phyloP scores from a whole-genome alignment of 2,797 vertebrate genomes.

The Jordanella pulchra region DNA sequence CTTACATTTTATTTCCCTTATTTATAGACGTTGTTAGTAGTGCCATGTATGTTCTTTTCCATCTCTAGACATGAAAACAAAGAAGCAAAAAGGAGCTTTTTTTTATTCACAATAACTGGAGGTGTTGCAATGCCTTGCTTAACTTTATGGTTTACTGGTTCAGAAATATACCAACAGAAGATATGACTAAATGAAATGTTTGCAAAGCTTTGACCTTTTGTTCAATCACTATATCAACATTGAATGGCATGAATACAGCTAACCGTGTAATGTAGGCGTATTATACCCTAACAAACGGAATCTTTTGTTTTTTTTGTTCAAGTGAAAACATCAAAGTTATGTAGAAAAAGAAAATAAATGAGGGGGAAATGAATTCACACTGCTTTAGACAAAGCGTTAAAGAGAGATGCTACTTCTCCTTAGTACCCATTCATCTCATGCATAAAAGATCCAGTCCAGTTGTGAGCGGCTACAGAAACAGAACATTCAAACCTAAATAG shows the following conservation, averaged over 20 bases:
- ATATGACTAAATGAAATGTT: conserved; percentile 34
- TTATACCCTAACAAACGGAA: conserved; percentile 21
- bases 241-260: conserved; percentile 31
- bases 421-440: conserved; percentile 40
- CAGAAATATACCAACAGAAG: conserved; percentile 15
- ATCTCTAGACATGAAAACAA: background rate
- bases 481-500: conserved; percentile 20
- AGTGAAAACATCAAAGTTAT: conserved; percentile 33
- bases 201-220: conserved; percentile 26
- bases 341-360: conserved; percentile 36
- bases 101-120: background rate
- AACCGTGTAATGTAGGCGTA: conserved; percentile 28
- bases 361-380: conserved; percentile 30
- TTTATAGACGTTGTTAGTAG: background rate
- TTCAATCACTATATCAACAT: conserved; percentile 28
- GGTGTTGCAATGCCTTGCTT: background rate
- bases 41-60: background rate
- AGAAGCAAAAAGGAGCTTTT: background rate
- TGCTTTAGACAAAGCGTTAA: background rate
- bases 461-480: conserved; percentile 35
- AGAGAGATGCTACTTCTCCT: conserved; percentile 31
- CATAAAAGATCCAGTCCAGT: conserved; percentile 56
- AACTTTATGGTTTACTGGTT: background rate
- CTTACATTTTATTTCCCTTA: background rate
- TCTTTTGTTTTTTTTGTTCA: conserved; percentile 27